phyloP scores from a whole-genome alignment of 1,140 invertebrate species.

The Diachasmimorpha longicaudata region DNA sequence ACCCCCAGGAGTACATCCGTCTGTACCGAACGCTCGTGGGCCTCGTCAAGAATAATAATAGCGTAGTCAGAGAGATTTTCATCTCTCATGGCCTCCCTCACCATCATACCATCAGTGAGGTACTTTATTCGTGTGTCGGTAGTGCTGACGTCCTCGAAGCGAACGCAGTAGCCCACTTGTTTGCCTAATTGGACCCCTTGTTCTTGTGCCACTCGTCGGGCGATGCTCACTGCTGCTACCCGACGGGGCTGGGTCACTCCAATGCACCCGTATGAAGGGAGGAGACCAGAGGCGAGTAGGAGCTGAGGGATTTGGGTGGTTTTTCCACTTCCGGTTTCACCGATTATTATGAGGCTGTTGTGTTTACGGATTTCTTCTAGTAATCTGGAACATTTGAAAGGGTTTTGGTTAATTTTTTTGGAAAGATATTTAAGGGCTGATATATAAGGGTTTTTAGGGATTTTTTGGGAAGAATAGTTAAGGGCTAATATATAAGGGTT shows the following conservation, averaged over 20 bases:
- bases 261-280: slow-evolving; percentile 70
- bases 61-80: slow-evolving; percentile 77
- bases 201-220: slow-evolving; percentile 85
- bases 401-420: neutral
- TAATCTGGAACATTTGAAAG: slow-evolving; percentile 52
- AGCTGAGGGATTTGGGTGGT: slow-evolving; percentile 91
- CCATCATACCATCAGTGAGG: slow-evolving; percentile 94
- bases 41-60: slow-evolving; percentile 94
- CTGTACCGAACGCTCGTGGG: slow-evolving; percentile 94
- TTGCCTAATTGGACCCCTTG: slow-evolving; percentile 70
- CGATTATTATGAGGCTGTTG: slow-evolving; percentile 78
- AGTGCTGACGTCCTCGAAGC: slow-evolving; percentile 89
- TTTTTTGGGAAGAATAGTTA: no score
- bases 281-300: slow-evolving; percentile 56
- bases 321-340: slow-evolving; percentile 90
- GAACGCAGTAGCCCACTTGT: slow-evolving; percentile 86
- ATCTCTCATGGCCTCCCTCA: slow-evolving; percentile 85
- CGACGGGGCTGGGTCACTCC: slow-evolving; percentile 88
- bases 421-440: no score
- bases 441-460: neutral
- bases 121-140: slow-evolving; percentile 83
- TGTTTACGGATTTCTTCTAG: slow-evolving; percentile 65
- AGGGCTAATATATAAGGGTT: neutral
- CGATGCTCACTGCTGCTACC: slow-evolving; percentile 91
- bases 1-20: slow-evolving; percentile 92